phyloP scores from a whole-genome alignment of 2,797 vertebrate genomes.

The Rhynchonycteris naso region DNA sequence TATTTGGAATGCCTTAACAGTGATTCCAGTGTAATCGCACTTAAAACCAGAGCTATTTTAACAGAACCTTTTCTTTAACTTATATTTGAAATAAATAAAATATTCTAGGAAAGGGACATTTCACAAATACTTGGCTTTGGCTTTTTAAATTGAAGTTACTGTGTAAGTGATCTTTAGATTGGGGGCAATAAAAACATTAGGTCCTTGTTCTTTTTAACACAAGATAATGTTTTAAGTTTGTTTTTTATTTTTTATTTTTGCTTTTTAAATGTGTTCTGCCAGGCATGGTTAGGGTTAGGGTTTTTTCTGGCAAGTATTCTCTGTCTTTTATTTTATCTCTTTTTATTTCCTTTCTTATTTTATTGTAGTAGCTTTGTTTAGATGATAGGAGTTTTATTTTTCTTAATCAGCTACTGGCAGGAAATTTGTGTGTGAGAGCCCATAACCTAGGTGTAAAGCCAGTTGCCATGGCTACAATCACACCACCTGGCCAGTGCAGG shows the following conservation, averaged over 20 bases:
- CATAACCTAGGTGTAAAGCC: too few relatives aligned
- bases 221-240: background rate
- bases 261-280: background rate
- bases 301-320: background rate
- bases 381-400: background rate
- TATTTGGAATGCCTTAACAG: constrained; percentile 6
- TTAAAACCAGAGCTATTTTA: constrained; percentile 46
- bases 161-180: background rate
- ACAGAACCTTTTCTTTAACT: constrained; percentile 13
- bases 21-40: constrained; percentile 23
- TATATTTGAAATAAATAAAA: background rate
- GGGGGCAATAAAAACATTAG: constrained; percentile 25
- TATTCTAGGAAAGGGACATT: background rate
- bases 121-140: background rate
- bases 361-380: background rate
- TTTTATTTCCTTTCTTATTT: constrained; percentile 4
- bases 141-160: constrained; percentile 25
- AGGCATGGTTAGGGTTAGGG: too few relatives aligned
- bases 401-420: background rate
- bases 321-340: background rate
- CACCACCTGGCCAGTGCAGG: too few relatives aligned
- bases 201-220: constrained; percentile 10
- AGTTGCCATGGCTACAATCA: too few relatives aligned
- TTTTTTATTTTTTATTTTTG: background rate
- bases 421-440: background rate